Evolutionary conservation across 2,888 invertebrate genomes (phyloP), one percentile per base, ranked within the genome.

Genomic region (Alviniconcha strummeri): DNA sequence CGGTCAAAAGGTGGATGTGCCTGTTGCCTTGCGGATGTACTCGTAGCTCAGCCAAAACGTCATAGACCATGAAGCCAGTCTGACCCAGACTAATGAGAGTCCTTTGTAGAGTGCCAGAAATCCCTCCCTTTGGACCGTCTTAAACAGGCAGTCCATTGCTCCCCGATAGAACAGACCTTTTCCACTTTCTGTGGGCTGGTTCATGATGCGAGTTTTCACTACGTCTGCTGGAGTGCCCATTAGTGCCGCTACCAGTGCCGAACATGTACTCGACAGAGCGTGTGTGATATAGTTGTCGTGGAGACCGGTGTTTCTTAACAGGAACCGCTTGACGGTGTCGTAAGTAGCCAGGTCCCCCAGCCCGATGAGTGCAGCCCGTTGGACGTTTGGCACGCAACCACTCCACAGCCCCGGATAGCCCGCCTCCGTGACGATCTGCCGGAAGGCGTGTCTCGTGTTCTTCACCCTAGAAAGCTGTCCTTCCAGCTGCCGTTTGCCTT

Each of bases 151-250:
- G 93, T 98, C 98, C 77, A 97, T 94, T 83, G 98, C 97, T 71
- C 97, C 97, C 88, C 96, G 96, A 94, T 98, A 98, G 72, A 97
- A 93, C 54, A 96, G 91, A 8, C 97, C 97, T 90, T 81, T 88
- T 92, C 97, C 97, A 90, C 95, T 95, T 36, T 95, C 9, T 97
- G 97, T 93, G 97, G 98, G 94, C 97, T 98, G 84, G 97, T 96
- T 90, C 98, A 98, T 98, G 19, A 98, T 96, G 88, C 98, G 95
- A 0, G 98, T 98, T 94, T 98, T 98, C 7, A 98, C 95, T 0
- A 98, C 98, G 94, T 98, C 98, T 0, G 98, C 97, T 0, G 98
- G 98, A 0, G 98, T 98, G 7, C 98, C 98, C 94, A 98, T 95
- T 5, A 96, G 95, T 1, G 98, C 98, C 0, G 98, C 97, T 9